Conservation (phyloP, 2,888 invertebrate genomes). For the Acrocyrtus sp. region DNA sequence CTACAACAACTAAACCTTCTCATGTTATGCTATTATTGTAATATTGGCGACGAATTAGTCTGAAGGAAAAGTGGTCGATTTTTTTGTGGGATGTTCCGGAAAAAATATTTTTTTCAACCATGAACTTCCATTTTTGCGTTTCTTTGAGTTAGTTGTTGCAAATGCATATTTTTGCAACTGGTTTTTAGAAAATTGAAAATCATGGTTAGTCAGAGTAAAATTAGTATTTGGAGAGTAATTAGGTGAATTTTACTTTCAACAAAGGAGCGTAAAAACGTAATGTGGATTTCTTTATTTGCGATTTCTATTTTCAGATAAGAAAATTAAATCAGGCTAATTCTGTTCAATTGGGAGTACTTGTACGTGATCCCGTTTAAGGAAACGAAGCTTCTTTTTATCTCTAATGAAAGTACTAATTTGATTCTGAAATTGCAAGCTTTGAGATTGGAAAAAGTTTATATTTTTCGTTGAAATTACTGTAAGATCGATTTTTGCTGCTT, state of each 20-base stretch:
- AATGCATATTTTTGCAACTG: not conserved
- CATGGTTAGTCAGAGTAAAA: not conserved
- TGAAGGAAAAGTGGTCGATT: not conserved
- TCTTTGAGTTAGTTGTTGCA: not conserved
- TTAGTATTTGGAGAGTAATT: not conserved
- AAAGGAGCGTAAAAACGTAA: not conserved
- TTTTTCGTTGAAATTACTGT: not conserved
- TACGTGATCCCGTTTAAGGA: not conserved
- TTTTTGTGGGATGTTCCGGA: slow-evolving; percentile 20
- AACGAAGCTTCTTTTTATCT: not conserved
- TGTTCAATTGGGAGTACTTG: not conserved
- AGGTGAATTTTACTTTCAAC: not conserved
- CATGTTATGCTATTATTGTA: not conserved
- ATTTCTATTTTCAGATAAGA: not conserved
- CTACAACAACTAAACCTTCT: not conserved
- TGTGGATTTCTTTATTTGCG: not conserved
- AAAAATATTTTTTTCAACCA: not conserved
- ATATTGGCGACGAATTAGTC: not conserved
- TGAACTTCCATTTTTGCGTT: not conserved
- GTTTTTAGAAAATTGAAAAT: not conserved
- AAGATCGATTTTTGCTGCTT: not conserved
- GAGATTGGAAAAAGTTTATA: not conserved
- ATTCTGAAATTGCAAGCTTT: not conserved
- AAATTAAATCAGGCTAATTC: too few relatives aligned
- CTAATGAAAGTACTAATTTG: not conserved